A percentile compares a stretch with the other conserved stretches of the same genome.
Conservation (phyloP, 2,888 invertebrate species). For the Nineta flava region DNA sequence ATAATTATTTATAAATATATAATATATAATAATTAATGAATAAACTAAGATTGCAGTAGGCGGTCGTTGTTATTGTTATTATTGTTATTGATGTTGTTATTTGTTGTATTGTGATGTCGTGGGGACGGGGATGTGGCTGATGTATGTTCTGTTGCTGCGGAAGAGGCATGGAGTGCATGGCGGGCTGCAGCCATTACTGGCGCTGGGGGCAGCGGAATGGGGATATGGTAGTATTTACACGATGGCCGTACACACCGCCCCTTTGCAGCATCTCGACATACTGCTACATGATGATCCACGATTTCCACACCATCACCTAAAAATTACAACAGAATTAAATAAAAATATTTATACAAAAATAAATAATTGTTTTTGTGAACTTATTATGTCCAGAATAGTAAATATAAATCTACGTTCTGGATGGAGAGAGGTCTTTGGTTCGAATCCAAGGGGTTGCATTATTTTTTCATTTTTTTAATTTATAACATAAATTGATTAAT, state of each 20-base stretch:
- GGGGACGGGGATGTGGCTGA: slow-evolving; percentile 28
- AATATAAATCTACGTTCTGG: too few relatives aligned
- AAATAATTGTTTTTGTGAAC: too few relatives aligned
- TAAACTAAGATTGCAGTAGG: slow-evolving; percentile 14
- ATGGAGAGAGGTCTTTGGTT: too few relatives aligned
- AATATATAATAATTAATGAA: background rate
- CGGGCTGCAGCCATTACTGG: slow-evolving; percentile 47
- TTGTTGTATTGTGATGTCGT: slow-evolving; percentile 25
- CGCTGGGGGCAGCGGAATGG: slow-evolving; percentile 75
- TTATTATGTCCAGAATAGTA: too few relatives aligned
- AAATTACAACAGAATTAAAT: slow-evolving; percentile 21
- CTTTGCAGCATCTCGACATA: slow-evolving; percentile 90
- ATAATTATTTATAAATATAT: slow-evolving; percentile 1
- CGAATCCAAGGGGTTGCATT: too few relatives aligned
- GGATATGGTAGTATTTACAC: slow-evolving; percentile 97
- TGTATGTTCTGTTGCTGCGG: slow-evolving; percentile 17
- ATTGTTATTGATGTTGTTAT: too few relatives aligned
- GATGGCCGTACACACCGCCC: slow-evolving; percentile 84
- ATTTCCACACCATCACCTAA: slow-evolving; percentile 89
- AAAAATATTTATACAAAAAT: background rate
- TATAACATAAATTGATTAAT: too few relatives aligned
- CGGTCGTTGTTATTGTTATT: slow-evolving; percentile 14
- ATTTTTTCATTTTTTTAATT: too few relatives aligned
- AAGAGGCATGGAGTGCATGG: slow-evolving; percentile 16
- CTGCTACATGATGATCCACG: slow-evolving; percentile 88